Percentiles rank a stretch among this genome's conserved stretches.
These are phyloP conservation scores for Syrmaticus mikado DNA, from an alignment of 2,113 vertebrate species.

Conservation along the genomic window DNA sequence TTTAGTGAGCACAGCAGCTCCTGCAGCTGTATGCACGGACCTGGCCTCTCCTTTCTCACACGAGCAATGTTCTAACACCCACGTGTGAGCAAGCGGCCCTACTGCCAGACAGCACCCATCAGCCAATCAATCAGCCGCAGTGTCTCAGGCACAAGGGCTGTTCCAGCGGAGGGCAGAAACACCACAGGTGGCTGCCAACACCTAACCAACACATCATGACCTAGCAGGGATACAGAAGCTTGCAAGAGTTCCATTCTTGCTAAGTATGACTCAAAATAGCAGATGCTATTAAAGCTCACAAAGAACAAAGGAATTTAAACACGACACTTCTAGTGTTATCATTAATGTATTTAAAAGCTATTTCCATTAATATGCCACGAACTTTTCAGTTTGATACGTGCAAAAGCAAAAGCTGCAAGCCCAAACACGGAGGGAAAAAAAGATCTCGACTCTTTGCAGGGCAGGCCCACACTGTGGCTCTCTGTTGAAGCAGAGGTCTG, in stretches of 20 bases:
- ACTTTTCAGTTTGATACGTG: not conserved
- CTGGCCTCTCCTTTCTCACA: not conserved
- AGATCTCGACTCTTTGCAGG: not conserved
- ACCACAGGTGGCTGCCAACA: not conserved
- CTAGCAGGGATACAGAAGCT: not conserved
- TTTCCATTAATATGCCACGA: not conserved
- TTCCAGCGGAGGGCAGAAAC: not conserved
- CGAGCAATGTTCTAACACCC: not conserved
- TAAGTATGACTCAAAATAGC: constrained; percentile 7
- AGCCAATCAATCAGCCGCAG: not conserved
- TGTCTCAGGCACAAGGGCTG: not conserved
- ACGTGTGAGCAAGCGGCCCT: not conserved
- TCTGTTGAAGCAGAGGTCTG: not conserved
- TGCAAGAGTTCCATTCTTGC: not conserved
- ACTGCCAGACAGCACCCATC: not conserved
- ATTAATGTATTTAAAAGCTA: not conserved
- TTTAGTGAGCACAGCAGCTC: not conserved
- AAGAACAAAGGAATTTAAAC: not conserved
- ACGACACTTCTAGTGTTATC: not conserved
- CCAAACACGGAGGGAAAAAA: not conserved
- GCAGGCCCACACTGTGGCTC: not conserved
- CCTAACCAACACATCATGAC: not conserved
- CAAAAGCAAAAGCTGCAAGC: not conserved
- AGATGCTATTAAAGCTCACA: not conserved
- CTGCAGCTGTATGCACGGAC: not conserved